phyloP scores from a whole-genome alignment of 2,797 vertebrate species.

The Lophotriccus pileatus region DNA sequence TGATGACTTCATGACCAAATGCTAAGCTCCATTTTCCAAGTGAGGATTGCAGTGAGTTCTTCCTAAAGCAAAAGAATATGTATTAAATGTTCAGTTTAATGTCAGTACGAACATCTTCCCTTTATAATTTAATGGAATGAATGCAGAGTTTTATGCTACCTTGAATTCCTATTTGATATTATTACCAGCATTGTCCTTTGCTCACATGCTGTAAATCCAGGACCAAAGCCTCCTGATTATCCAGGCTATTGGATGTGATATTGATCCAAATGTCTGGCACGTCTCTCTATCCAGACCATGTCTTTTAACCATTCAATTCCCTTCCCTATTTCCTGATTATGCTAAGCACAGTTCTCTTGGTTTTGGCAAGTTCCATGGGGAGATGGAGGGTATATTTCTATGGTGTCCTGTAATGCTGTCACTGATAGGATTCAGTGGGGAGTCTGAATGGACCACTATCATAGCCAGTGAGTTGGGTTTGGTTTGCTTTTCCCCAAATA shows the following conservation, averaged over 20 bases:
- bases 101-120: background rate
- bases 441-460: fast-evolving
- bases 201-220: background rate
- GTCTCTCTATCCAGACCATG: background rate
- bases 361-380: background rate
- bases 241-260: background rate
- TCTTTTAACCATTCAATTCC: background rate
- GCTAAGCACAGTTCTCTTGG: background rate
- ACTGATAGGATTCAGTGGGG: background rate
- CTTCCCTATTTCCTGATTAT: background rate
- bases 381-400: background rate
- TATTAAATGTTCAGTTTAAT: background rate
- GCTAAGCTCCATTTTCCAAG: background rate
- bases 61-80: background rate
- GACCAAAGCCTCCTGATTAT: background rate
- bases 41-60: background rate
- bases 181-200: background rate
- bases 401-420: background rate
- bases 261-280: background rate
- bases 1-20: background rate
- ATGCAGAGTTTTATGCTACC: background rate
- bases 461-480: background rate
- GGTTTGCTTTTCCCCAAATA: background rate
- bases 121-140: background rate
- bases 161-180: background rate